These are phyloP conservation scores for Natator depressus DNA, from an alignment of 2,113 vertebrate species.

Conservation along the genomic window DNA sequence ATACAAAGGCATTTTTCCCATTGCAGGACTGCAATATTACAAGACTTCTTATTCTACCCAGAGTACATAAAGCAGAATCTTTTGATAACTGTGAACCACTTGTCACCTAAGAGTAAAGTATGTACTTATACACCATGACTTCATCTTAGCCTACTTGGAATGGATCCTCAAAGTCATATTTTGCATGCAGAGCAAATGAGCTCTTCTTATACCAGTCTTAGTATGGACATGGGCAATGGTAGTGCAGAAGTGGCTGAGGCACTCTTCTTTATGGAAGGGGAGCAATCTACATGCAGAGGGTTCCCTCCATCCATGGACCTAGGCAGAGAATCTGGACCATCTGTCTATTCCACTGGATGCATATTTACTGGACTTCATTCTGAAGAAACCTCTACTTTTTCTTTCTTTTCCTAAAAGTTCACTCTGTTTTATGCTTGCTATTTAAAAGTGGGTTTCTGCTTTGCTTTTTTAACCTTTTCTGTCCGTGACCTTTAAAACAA, in stretches of 20 bases:
- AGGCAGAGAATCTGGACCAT: background rate
- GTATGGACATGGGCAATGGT: background rate
- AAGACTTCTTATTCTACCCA: conserved; percentile 55
- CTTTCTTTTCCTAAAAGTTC: background rate
- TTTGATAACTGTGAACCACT: conserved; percentile 15
- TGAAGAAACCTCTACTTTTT: background rate
- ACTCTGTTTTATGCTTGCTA: conserved; percentile 28
- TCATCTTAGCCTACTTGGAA: conserved; percentile 28
- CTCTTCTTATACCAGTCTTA: background rate
- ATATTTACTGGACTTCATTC: background rate
- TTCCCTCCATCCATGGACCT: background rate
- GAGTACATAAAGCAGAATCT: conserved; percentile 54
- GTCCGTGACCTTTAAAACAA: conserved; percentile 35
- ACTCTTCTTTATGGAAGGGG: background rate
- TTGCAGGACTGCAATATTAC: conserved; percentile 56
- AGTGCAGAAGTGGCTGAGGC: background rate
- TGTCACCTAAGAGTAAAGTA: background rate
- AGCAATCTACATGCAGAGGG: background rate
- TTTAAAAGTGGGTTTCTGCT: conserved; percentile 17
- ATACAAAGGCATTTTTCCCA: conserved; percentile 76
- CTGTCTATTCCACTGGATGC: background rate
- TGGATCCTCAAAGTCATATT: background rate
- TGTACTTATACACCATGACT: background rate
- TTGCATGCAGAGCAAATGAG: conserved; percentile 6
- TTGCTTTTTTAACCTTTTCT: conserved; percentile 45